These are phyloP conservation scores for Chloropsis cyanopogon DNA, from an alignment of 2,113 vertebrate species.

Conservation along the genomic window DNA sequence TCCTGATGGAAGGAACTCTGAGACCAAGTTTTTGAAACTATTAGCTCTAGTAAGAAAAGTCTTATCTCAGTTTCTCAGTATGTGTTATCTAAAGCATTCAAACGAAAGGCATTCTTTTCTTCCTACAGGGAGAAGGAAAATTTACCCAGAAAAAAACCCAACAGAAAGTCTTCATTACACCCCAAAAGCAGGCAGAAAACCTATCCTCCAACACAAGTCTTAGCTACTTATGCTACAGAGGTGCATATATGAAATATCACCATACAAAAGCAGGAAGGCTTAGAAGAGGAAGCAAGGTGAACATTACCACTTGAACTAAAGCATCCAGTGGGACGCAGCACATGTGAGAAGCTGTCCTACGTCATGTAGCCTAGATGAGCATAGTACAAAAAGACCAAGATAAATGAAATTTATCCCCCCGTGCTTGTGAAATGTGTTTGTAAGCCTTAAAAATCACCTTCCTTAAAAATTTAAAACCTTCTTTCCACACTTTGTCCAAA, in stretches of 20 bases:
- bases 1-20: background rate
- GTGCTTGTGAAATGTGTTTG: background rate
- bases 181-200: background rate
- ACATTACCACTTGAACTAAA: background rate
- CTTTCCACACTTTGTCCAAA: background rate
- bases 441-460: background rate
- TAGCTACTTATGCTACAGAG: background rate
- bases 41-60: background rate
- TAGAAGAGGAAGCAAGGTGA: background rate
- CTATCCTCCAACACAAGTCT: background rate
- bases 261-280: background rate
- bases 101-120: background rate
- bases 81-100: background rate
- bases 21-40: background rate
- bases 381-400: background rate
- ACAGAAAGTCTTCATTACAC: background rate
- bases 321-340: background rate
- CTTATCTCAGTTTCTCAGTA: background rate
- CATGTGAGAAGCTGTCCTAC: background rate
- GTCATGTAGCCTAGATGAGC: accelerated
- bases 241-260: background rate
- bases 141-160: background rate
- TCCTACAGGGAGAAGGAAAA: background rate
- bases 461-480: background rate
- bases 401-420: background rate